Evolutionary conservation across 2,888 invertebrate genomes (phyloP), one percentile per base, ranked within the genome.

Genomic region (Epistrophe grossulariae): DNA sequence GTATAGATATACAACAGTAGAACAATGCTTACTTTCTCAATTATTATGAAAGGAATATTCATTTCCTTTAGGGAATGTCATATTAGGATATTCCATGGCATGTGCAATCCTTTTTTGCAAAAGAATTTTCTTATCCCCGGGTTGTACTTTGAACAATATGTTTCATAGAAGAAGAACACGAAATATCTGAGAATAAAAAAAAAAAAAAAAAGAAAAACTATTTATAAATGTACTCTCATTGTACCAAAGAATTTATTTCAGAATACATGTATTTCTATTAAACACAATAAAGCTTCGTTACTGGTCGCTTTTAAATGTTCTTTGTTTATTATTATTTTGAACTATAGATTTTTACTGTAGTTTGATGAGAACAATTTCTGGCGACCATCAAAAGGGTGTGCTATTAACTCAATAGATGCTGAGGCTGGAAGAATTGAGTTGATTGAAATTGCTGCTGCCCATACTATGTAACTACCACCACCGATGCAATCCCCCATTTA

Each of bases 131-230:
- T 15, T 80, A 72, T 68, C 81, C 80, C 59, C 72, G 38, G 71
- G 84, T 77, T 40, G 50, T 81, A 68, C 84, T 80, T 77, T 85
- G 84, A 71, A 74, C 74, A 84, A 84, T 84, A 76, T 66, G 68
- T 76, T 68, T 48, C 70, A 77, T 73, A 60, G 19, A 60, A 52
- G 31, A 40, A 55, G 77, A 72, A 64, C 35, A 60, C n/a, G 80
- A 77, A 55, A 71, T 52, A 77, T 59, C 38, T 60, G 19, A 73
- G 48, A 43, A 77, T n/a, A n/a, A 13, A 6, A 40, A 11, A 66
- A 60, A 24, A 40, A 59, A 52, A 55, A 15, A 55, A 28, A 10
- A 31, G 0, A 6, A 8, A 52, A 7, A 55, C 0, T 4, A n/a
- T n/a, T n/a, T n/a, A n/a, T n/a, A n/a, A n/a, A n/a, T n/a, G 28